phyloP scores from a whole-genome alignment of 2,797 vertebrate genomes.

The Clarias laeviceps region DNA sequence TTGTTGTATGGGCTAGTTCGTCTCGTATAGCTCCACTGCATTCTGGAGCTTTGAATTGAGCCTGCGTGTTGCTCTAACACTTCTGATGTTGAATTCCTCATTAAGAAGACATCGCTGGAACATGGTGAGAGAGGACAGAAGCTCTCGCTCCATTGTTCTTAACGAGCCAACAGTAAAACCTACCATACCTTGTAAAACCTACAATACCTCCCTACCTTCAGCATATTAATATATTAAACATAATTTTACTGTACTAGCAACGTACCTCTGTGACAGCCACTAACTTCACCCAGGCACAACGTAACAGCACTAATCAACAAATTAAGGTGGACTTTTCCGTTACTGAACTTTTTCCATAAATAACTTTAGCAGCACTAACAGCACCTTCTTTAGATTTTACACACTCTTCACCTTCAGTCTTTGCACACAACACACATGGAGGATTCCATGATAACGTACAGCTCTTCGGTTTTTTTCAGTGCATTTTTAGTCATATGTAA shows the following conservation, averaged over 20 bases:
- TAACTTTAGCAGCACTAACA: constrained; percentile 19
- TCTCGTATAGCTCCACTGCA: background rate
- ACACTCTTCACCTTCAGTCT: background rate
- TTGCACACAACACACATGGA: background rate
- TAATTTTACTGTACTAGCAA: background rate
- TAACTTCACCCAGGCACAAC: background rate
- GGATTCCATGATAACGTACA: background rate
- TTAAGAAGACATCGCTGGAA: background rate
- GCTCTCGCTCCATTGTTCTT: background rate
- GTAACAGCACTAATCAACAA: background rate
- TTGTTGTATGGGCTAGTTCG: background rate
- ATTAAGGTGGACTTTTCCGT: background rate
- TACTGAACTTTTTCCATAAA: constrained; percentile 14
- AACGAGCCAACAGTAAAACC: background rate
- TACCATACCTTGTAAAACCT: too few relatives aligned
- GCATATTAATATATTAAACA: too few relatives aligned
- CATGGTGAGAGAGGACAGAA: background rate
- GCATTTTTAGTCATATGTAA: constrained; percentile 61
- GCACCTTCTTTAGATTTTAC: background rate
- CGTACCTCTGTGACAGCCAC: background rate
- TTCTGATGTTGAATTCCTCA: background rate
- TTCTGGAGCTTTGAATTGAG: background rate
- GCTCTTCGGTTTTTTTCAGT: constrained; percentile 41
- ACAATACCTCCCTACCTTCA: too few relatives aligned
- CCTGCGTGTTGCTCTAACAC: background rate